Conservation (phyloP, 2,113 vertebrate species). For the Melanerpes aurifrons region DNA sequence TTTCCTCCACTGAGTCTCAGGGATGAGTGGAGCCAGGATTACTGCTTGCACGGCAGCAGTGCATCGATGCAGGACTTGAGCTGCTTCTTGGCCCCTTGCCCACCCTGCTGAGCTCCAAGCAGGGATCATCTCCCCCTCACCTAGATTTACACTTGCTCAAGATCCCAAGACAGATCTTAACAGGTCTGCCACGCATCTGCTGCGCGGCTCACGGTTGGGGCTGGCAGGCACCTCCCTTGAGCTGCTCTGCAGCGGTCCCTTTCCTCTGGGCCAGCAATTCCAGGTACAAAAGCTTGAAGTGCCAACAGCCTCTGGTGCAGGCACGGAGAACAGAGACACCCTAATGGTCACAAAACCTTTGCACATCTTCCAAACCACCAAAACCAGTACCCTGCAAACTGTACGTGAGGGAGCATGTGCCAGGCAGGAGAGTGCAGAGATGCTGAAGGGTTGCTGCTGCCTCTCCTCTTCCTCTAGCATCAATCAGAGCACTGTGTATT, state of each 20-base stretch:
- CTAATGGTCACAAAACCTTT: neutral
- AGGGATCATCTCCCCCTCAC: neutral
- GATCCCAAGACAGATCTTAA: neutral
- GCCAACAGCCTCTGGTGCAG: neutral
- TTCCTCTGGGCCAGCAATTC: neutral
- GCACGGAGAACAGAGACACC: neutral
- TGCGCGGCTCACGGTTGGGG: neutral
- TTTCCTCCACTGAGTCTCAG: rapidly evolving
- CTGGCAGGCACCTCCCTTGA: neutral
- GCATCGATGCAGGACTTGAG: neutral
- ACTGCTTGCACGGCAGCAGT: rapidly evolving
- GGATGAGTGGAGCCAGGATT: rapidly evolving
- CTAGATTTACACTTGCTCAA: rapidly evolving
- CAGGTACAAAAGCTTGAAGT: neutral
- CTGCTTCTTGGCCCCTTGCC: neutral
- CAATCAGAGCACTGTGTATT: rapidly evolving
- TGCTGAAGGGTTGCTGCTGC: neutral
- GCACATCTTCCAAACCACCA: neutral
- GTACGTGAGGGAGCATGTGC: rapidly evolving
- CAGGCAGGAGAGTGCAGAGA: neutral
- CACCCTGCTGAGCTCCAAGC: rapidly evolving
- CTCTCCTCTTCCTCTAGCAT: neutral
- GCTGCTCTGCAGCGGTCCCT: neutral
- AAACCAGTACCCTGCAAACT: neutral
- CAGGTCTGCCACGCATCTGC: neutral